Evolutionary conservation across 2,797 vertebrate genomes (phyloP), one percentile per base, ranked within the genome.

Genomic region (Otus scops): DNA sequence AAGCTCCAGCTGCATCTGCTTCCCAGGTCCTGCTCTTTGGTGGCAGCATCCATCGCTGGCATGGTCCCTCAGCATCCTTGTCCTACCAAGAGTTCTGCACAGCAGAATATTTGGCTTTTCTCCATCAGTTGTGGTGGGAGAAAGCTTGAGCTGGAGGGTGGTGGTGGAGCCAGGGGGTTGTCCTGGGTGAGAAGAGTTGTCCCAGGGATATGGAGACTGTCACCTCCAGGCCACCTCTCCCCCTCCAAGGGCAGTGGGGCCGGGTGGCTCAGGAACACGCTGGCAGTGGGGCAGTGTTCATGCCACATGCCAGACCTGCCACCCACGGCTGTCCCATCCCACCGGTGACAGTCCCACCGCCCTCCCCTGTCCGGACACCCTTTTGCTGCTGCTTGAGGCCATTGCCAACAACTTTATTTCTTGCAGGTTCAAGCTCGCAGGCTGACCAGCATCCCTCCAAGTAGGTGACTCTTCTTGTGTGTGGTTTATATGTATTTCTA

Each of bases 391-490:
- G 34, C 59, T 81, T 45, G 12, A 41, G 65, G 28, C 21, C 34
- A 2, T 89, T 32, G 64, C 47, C 41, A 22, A 36, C 50, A 70
- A 43, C 87, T 97, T 97, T 96, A 95, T 99, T 98, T 98, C 98
- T 99, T 98, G 77, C 98, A 98, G 98, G 98, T 98, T 98, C 98
- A 56, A 95, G 97, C 84, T 97, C 97, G 84, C 93, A 98, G 97
- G 97, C 98, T 92, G 98, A 96, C 97, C 98, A 92, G 97, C 94
- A 98, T 97, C 98, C 98, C 97, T 97, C 94, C 97, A 97, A 97
- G 97, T 98, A 99, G 98, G 98, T 98, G 97, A 98, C 86, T 89
- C 47, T 15, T 92, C 43, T 45, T 36, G 15, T 7, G 4, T 2
- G 2, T 84, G 16, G 23, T 96, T 96, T 95, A 20, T 83, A 68